phyloP scores from a whole-genome alignment of 2,797 vertebrate genomes.

The Sebastolobus alascanus region DNA sequence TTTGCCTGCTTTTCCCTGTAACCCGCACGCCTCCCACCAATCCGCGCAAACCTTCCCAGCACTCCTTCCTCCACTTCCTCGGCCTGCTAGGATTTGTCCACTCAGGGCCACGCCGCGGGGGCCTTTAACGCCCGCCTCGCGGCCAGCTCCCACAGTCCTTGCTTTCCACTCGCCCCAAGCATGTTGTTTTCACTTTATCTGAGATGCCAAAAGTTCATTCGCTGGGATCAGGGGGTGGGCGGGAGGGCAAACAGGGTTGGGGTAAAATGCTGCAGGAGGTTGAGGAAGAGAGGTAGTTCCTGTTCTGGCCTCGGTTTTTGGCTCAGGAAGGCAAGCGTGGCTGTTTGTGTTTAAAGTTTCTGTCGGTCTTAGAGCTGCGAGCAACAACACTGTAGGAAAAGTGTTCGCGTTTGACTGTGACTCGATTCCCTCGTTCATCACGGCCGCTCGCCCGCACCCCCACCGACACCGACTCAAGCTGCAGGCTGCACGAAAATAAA shows the following conservation, averaged over 20 bases:
- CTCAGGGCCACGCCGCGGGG: constrained; percentile 66
- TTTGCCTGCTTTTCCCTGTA: constrained; percentile 61
- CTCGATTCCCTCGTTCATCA: constrained; percentile 30
- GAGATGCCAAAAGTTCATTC: constrained; percentile 67
- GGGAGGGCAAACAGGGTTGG: constrained; percentile 29
- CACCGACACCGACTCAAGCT: not conserved
- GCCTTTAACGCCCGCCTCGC: constrained; percentile 65
- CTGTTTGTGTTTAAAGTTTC: constrained; percentile 66
- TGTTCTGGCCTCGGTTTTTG: constrained; percentile 34
- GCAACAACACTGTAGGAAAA: constrained; percentile 27
- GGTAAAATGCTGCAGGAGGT: constrained; percentile 35
- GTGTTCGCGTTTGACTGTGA: constrained; percentile 38
- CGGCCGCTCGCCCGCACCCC: not conserved
- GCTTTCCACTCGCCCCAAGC: constrained; percentile 67
- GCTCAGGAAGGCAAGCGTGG: constrained; percentile 47
- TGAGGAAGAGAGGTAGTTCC: constrained; percentile 22
- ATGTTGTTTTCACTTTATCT: constrained; percentile 74
- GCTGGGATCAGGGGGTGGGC: constrained; percentile 41
- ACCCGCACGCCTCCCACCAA: constrained; percentile 50
- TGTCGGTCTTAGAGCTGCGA: constrained; percentile 27
- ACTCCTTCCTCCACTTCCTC: constrained; percentile 78
- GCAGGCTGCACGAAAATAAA: constrained; percentile 8
- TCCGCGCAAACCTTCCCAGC: constrained; percentile 50
- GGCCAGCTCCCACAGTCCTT: constrained; percentile 63
- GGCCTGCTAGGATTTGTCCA: constrained; percentile 71